These are phyloP conservation scores for Cataglyphis rosenhaueri DNA, from an alignment of 2,888 invertebrate species.

Conservation along the genomic window DNA sequence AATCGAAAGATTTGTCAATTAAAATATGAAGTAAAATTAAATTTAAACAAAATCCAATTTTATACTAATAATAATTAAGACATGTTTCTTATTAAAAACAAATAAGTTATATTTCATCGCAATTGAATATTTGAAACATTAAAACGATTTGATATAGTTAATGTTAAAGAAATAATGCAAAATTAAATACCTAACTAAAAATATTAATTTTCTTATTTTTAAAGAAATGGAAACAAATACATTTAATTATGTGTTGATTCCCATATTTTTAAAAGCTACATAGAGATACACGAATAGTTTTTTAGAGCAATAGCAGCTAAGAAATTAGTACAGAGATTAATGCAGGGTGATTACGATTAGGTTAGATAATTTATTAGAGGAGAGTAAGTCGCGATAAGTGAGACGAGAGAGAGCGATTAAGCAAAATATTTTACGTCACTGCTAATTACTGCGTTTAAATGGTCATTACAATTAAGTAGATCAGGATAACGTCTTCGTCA, in stretches of 20 bases:
- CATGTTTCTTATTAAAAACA: background rate
- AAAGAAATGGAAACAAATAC: background rate
- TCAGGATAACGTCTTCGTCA: slow-evolving; percentile 35
- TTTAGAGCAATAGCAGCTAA: slow-evolving; percentile 40
- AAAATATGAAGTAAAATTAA: background rate
- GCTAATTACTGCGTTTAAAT: slow-evolving; percentile 44
- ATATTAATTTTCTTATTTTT: slow-evolving; percentile 4
- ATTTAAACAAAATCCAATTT: background rate
- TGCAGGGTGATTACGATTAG: slow-evolving; percentile 25
- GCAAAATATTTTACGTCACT: slow-evolving; percentile 48
- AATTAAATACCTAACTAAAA: background rate
- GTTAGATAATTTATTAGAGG: background rate
- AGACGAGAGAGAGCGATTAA: slow-evolving; percentile 55
- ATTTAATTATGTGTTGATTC: slow-evolving; percentile 12
- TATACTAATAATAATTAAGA: background rate
- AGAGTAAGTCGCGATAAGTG: slow-evolving; percentile 51
- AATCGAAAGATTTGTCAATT: background rate
- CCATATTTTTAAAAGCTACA: slow-evolving; percentile 36
- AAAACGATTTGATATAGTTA: background rate
- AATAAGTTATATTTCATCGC: background rate
- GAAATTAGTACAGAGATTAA: slow-evolving; percentile 34
- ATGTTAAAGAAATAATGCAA: background rate
- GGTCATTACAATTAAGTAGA: slow-evolving; percentile 45
- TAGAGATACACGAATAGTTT: slow-evolving; percentile 41
- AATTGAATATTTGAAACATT: background rate